Percentiles rank a stretch among this genome's conserved stretches.
phyloP scores from a whole-genome alignment of 2,888 invertebrate species.

The Leptopilina drosophilae region DNA sequence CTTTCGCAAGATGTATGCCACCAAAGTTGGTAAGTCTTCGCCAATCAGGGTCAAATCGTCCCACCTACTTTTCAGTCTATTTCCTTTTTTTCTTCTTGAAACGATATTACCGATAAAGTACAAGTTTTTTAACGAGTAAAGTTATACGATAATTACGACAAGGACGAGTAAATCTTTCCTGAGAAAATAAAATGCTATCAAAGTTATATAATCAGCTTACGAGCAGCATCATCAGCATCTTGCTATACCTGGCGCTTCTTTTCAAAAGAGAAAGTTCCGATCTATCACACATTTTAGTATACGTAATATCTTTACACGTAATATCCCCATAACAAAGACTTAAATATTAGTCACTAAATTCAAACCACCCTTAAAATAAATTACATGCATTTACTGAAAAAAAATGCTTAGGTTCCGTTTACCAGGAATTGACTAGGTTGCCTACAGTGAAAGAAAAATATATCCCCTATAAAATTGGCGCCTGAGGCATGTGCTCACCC shows the following conservation, averaged over 20 bases:
- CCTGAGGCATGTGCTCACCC: too few relatives aligned
- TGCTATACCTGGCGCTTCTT: background rate
- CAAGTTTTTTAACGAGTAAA: slow-evolving; percentile 24
- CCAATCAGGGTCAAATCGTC: slow-evolving; percentile 62
- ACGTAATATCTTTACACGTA: background rate
- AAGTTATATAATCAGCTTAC: slow-evolving; percentile 24
- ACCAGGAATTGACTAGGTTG: too few relatives aligned
- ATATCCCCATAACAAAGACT: background rate
- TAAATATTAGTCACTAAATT: slow-evolving; percentile 11
- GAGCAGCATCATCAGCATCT: background rate
- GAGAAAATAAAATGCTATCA: slow-evolving; percentile 25
- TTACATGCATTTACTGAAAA: background rate
- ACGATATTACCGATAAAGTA: slow-evolving; percentile 37
- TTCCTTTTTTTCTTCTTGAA: background rate
- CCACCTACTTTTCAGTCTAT: slow-evolving; percentile 49
- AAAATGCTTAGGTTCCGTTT: too few relatives aligned
- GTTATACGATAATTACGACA: slow-evolving; percentile 27
- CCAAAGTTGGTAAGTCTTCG: slow-evolving; percentile 59
- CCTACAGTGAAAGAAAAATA: background rate
- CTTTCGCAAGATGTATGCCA: slow-evolving; percentile 67
- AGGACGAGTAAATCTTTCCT: background rate
- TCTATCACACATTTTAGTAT: slow-evolving; percentile 9
- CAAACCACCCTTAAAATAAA: background rate
- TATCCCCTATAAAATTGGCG: too few relatives aligned
- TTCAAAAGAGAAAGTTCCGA: slow-evolving; percentile 11